Conservation (phyloP, 2,797 vertebrate genomes). For the Ptychobarbus kaznakovi region DNA sequence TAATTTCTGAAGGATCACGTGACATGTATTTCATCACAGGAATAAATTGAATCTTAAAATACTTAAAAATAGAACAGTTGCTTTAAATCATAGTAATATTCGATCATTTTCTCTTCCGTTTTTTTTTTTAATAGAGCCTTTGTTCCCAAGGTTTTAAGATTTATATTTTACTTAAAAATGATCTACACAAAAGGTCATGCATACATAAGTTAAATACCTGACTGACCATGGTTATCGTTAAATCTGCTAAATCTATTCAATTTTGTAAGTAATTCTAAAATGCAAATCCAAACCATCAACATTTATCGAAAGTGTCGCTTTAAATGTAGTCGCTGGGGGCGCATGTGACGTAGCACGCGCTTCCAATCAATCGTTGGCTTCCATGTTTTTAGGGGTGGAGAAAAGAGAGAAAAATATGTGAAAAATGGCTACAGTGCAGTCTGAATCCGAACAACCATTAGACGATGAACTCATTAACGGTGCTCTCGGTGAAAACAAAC, state of each 20-base stretch:
- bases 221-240: not conserved
- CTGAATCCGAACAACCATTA: constrained; percentile 68
- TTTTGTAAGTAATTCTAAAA: not conserved
- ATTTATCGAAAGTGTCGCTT: constrained; percentile 27
- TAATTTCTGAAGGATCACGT: not conserved
- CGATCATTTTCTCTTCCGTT: no score
- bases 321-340: constrained; percentile 20
- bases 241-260: not conserved
- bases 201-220: not conserved
- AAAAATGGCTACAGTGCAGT: constrained; percentile 81
- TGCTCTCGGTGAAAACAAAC: constrained; percentile 1
- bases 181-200: not conserved
- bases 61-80: not conserved
- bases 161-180: not conserved
- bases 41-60: not conserved
- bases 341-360: constrained; percentile 29
- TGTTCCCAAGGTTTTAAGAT: not conserved
- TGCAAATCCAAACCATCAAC: not conserved
- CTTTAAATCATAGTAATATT: not conserved
- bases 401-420: constrained; percentile 68
- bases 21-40: not conserved
- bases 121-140: not conserved
- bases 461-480: constrained; percentile 54
- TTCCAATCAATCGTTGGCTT: constrained; percentile 46
- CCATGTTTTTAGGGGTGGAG: constrained; percentile 47